Conservation (phyloP, 2,888 invertebrate genomes). For the Meiosimyza platycephala region DNA sequence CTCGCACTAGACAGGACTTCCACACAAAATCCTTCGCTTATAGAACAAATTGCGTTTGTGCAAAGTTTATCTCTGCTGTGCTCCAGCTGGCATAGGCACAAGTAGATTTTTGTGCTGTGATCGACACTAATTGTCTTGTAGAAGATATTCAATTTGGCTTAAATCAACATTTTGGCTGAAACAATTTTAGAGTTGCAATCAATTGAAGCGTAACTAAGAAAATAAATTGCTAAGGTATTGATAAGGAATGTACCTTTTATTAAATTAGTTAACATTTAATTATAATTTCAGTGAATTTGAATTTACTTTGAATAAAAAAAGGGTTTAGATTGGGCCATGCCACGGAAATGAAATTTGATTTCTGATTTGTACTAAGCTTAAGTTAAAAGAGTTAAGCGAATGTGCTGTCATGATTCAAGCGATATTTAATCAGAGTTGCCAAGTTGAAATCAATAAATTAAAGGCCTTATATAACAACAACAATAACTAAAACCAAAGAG, state of each 20-base stretch:
- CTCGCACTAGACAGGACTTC: neutral
- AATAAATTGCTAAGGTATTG: constrained; percentile 1
- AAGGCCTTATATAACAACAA: too few species aligned
- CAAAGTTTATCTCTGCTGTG: neutral
- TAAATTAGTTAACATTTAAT: too few species aligned
- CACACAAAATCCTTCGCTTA: neutral
- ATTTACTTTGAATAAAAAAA: too few species aligned
- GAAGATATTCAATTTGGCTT: constrained; percentile 23
- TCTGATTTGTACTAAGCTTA: too few species aligned
- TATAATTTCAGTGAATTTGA: too few species aligned
- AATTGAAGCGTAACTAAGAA: neutral
- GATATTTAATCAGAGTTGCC: too few species aligned
- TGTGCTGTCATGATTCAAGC: too few species aligned
- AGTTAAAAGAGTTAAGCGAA: too few species aligned
- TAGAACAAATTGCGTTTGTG: neutral
- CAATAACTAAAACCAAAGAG: too few species aligned
- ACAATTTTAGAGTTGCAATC: neutral
- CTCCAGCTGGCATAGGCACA: neutral
- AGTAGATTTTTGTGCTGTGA: constrained; percentile 11
- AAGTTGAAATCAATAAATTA: too few species aligned
- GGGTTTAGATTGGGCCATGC: too few species aligned
- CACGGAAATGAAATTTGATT: too few species aligned
- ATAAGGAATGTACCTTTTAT: neutral
- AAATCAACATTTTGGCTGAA: constrained; percentile 20
- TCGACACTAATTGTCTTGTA: constrained; percentile 31